Evolutionary conservation across 2,888 invertebrate species (phyloP), one percentile per base, ranked within the genome.

Genomic region (Limnephilus marmoratus): DNA sequence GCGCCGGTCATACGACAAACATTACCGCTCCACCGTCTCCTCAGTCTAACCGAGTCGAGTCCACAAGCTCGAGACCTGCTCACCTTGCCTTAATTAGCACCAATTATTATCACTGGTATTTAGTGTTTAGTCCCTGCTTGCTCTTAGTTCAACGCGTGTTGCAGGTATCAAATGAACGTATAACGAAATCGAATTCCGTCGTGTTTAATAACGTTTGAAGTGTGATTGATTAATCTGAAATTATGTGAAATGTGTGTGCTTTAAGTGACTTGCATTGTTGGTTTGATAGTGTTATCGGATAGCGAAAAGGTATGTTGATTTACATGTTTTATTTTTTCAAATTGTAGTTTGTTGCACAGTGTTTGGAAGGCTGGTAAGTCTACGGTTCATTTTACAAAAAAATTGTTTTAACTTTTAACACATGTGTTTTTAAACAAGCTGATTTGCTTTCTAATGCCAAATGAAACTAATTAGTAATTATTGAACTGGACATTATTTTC

Each of bases 71-170:
- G 86, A 49, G n/a, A 86, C 86, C 31, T 0, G 86, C n/a, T 87
- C 87, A 87, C 87, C 87, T 87, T 53, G 87, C 87, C 18, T 45
- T 83, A 37, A 83, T 83, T n/a, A 83, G 5, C 13, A 37, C 18
- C 45, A 49, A 49, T 49, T 24, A 7, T 68, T 68, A 68, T 68
- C 68, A n/a, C n/a, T 7, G 5, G 68, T 68, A 68, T 68, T 68
- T 68, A n/a, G 68, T 68, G n/a, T 68, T 68, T n/a, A 68, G 68
- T 68, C n/a, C 24, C 68, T n/a, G 9, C 68, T 68, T n/a, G 68
- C 24, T 68, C 24, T 68, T 68, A 68, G 68, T 68, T 68, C 24
- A 68, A 68, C 68, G 68, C 5, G 68, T 68, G 24, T 24, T 68
- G 24, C 68, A n/a, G 68, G 68, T 68, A 68, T 9, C n/a, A 68